phyloP scores from a whole-genome alignment of 2,888 invertebrate genomes.

The Drosophila nr. medialis region DNA sequence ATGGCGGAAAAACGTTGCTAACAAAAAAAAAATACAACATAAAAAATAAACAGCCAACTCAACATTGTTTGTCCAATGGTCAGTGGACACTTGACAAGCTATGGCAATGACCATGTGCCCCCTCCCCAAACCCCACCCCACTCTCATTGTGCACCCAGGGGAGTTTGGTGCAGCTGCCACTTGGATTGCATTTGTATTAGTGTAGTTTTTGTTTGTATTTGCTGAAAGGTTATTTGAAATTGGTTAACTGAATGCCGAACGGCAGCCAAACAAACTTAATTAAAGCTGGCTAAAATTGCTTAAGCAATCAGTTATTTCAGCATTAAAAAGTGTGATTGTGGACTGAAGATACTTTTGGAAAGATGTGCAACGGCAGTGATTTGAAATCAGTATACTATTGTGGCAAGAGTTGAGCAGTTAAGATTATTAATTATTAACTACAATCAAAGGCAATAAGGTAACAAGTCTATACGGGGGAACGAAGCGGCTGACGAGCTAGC shows the following conservation, averaged over 20 bases:
- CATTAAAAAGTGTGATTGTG: slow-evolving; percentile 1
- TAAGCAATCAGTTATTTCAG: not conserved
- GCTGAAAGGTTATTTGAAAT: slow-evolving; percentile 46
- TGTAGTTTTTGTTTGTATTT: slow-evolving; percentile 7
- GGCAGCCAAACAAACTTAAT: slow-evolving; percentile 23
- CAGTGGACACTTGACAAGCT: slow-evolving; percentile 43
- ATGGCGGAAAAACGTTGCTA: slow-evolving; percentile 65
- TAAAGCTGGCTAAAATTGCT: slow-evolving; percentile 6
- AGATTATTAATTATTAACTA: fast-evolving
- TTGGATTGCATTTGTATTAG: slow-evolving; percentile 39
- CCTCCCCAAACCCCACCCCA: not conserved
- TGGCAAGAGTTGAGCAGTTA: not conserved
- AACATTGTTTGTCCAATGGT: slow-evolving; percentile 36
- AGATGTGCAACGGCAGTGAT: not conserved
- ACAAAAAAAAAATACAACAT: slow-evolving; percentile 36
- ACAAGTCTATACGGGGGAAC: no score
- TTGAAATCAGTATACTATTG: not conserved
- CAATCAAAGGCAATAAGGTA: not conserved
- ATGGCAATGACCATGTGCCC: slow-evolving; percentile 56
- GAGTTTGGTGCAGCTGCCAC: slow-evolving; percentile 43
- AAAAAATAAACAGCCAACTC: slow-evolving; percentile 24
- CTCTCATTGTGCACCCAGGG: not conserved
- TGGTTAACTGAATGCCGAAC: slow-evolving; percentile 50
- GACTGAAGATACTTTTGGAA: not conserved
- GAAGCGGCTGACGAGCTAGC: no score